Base-by-base conservation (phyloP, 2,113 vertebrate species). In the Nerophis lumbriciformis region DNA sequence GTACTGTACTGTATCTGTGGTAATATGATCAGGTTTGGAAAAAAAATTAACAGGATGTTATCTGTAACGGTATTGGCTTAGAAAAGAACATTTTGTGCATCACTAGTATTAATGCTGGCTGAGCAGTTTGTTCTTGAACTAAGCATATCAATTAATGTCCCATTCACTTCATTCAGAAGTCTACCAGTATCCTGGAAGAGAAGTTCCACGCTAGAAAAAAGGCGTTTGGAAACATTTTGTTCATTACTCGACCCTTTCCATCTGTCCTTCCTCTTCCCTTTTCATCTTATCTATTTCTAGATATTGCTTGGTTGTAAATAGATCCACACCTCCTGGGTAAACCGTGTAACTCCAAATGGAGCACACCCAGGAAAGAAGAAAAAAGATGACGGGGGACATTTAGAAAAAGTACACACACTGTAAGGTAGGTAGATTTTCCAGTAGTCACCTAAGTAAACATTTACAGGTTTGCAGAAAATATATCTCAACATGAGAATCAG, bases 331-430 rank as follows among this genome's bases (percentile, higher is more conserved):
- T 60, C 45, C 64, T 61, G 58, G 49, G 50, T 14, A n/a, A 67
- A 66, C 68, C 16, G n/a, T 51, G 55, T 15, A 68, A 37, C 44
- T 74, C 38, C 9, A 9, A 72, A 65, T 48, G 63, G 21, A 55
- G 38, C 13, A 35, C 73, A 70, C 6, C 36, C 0, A 3, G 4
- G 38, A 59, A 70, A 61, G 19, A 49, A 44, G 12, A 66, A 61
- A 68, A 48, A 37, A 45, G 21, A 50, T 67, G 54, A n/a, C 37
- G 58, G 38, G 28, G 37, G 36, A 51, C 45, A 61, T 75, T 56
- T 68, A 57, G 66, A 35, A 54, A 77, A 68, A 58, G 16, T 16
- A 69, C 19, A 56, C 13, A 47, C 4, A 28, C 28, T 28, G 28
- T 28, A 53, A 16, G 65, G 49, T 49, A 56, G 50, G 67, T 39